phyloP scores from a whole-genome alignment of 2,888 invertebrate species.

The Lasioglossum lativentre region DNA sequence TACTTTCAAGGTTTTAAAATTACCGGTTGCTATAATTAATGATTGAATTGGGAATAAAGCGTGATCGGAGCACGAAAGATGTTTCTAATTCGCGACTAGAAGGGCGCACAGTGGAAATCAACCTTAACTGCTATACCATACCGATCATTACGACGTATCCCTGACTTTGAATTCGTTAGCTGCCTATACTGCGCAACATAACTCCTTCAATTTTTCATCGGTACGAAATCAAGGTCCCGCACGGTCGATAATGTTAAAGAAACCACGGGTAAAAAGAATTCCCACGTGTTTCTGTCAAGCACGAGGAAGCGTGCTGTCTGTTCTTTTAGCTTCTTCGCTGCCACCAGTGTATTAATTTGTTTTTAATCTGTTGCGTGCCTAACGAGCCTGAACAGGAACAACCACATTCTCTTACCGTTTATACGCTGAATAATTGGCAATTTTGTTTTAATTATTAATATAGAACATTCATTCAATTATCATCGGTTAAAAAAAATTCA shows the following conservation, averaged over 20 bases:
- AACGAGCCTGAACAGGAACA: neutral
- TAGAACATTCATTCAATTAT: too few species aligned
- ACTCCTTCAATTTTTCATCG: slow-evolving; percentile 74
- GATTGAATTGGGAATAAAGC: neutral
- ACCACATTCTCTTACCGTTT: neutral
- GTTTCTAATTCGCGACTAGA: neutral
- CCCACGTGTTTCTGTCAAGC: slow-evolving; percentile 14
- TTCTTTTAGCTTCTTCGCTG: neutral
- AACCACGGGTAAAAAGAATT: slow-evolving; percentile 28
- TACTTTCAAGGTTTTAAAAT: neutral
- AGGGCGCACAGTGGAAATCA: neutral
- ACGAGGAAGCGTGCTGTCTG: neutral
- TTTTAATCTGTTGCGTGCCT: neutral
- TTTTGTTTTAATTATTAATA: too few species aligned
- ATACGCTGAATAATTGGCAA: neutral
- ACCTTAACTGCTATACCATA: slow-evolving; percentile 5
- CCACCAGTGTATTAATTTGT: neutral
- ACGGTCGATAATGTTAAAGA: slow-evolving; percentile 72
- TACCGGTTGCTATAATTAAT: neutral
- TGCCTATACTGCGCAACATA: slow-evolving; percentile 43
- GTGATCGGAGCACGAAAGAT: neutral
- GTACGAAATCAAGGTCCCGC: slow-evolving; percentile 73
- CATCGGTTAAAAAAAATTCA: neutral
- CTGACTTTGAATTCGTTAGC: slow-evolving; percentile 68
- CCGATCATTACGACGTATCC: slow-evolving; percentile 56